These are phyloP conservation scores for Sarcophilus harrisii DNA, from an alignment of 2,797 vertebrate genomes.

Conservation along the genomic window DNA sequence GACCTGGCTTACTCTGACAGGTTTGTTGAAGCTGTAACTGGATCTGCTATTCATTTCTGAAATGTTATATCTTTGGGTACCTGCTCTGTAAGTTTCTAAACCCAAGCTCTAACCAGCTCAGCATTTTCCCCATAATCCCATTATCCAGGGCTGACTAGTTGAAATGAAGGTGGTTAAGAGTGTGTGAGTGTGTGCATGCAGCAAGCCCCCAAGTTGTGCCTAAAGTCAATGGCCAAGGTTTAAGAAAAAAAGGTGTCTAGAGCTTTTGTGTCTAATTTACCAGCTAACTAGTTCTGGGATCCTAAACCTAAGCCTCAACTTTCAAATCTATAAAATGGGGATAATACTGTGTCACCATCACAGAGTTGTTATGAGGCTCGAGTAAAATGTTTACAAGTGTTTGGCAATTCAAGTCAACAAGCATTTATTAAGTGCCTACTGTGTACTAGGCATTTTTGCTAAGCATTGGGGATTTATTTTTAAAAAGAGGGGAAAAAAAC, in stretches of 20 bases:
- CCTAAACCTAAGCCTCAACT: not conserved
- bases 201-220: not conserved
- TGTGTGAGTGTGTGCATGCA: not conserved
- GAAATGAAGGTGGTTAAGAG: fast-evolving
- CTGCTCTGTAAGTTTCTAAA: not conserved
- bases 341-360: not conserved
- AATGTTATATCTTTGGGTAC: constrained; percentile 56
- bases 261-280: not conserved
- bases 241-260: not conserved
- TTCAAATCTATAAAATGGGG: not conserved
- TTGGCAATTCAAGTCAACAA: not conserved
- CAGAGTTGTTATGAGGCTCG: not conserved
- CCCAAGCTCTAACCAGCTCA: not conserved
- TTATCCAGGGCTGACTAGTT: not conserved
- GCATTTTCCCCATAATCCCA: not conserved
- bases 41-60: constrained; percentile 52
- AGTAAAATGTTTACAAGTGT: not conserved
- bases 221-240: not conserved
- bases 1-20: constrained; percentile 17
- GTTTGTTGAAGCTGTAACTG: constrained; percentile 65
- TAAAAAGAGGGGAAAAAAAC: not conserved
- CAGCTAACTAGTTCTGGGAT: not conserved
- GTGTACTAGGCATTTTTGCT: no score
- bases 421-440: not conserved
- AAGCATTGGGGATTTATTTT: no score